A percentile compares a stretch with the other conserved stretches of the same genome.
These are phyloP conservation scores for Papilio machaon DNA, from an alignment of 1,140 invertebrate genomes.

Conservation along the genomic window DNA sequence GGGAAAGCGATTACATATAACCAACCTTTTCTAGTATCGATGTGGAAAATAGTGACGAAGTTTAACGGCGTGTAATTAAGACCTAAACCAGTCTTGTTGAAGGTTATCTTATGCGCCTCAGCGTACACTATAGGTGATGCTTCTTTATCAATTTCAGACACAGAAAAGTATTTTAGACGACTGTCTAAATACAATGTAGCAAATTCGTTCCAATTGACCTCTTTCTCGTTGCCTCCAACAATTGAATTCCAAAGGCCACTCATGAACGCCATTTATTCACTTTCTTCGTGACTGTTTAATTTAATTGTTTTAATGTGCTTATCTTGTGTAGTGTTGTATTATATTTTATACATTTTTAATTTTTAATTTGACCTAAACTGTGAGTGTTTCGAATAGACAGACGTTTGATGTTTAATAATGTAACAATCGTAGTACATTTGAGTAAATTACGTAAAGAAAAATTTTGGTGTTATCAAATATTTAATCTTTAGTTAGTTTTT, in stretches of 20 bases:
- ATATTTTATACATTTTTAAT: slow-evolving; percentile 28
- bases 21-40: slow-evolving; percentile 87
- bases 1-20: slow-evolving; percentile 35
- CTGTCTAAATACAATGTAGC: slow-evolving; percentile 82
- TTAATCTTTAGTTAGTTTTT: too few species aligned
- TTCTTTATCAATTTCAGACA: slow-evolving; percentile 85
- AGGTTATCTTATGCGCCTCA: slow-evolving; percentile 76
- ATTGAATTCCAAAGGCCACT: slow-evolving; percentile 76
- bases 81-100: slow-evolving; percentile 75
- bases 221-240: slow-evolving; percentile 72
- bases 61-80: slow-evolving; percentile 83
- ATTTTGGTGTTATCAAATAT: too few species aligned
- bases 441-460: too few species aligned
- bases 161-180: slow-evolving; percentile 85
- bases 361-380: neutral
- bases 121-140: slow-evolving; percentile 84
- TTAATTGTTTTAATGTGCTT: slow-evolving; percentile 47
- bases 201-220: slow-evolving; percentile 70
- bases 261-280: slow-evolving; percentile 77
- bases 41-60: slow-evolving; percentile 84
- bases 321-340: slow-evolving; percentile 51
- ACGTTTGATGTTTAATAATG: slow-evolving; percentile 15
- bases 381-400: neutral
- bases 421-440: neutral
- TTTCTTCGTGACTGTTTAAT: slow-evolving; percentile 47